Conservation (phyloP, 2,888 invertebrate genomes). For the Deilephila elpenor region DNA sequence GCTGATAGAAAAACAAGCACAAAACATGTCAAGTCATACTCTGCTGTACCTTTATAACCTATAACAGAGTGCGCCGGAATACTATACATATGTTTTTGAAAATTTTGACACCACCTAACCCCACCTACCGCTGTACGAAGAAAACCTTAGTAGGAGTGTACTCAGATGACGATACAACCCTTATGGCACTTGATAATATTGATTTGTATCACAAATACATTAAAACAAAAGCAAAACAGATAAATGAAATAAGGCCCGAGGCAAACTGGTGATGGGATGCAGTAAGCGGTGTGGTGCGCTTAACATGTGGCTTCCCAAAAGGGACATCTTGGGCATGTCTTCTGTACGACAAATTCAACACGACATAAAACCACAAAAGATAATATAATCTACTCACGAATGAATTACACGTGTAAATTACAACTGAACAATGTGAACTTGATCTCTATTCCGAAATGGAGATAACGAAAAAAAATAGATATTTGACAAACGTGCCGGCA, state of each 20-base stretch:
- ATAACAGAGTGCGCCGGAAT: constrained; percentile 30
- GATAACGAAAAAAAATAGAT: constrained; percentile 69
- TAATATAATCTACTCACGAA: constrained; percentile 53
- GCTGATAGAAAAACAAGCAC: constrained; percentile 37
- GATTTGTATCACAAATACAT: constrained; percentile 33
- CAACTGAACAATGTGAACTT: constrained; percentile 54
- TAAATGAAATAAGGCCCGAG: constrained; percentile 55
- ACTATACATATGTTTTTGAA: constrained; percentile 43
- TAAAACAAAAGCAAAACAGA: constrained; percentile 41
- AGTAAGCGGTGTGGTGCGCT: constrained; percentile 60
- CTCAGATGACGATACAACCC: constrained; percentile 1
- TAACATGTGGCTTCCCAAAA: constrained; percentile 77
- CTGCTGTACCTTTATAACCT: constrained; percentile 35
- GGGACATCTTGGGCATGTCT: constrained; percentile 76
- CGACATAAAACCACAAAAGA: constrained; percentile 59
- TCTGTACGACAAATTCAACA: constrained; percentile 56
- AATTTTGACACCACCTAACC: constrained; percentile 65
- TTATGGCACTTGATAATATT: constrained; percentile 27
- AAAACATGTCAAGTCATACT: constrained; percentile 48
- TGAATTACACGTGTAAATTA: constrained; percentile 48
- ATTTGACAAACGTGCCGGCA: constrained; percentile 82
- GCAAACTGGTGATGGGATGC: constrained; percentile 52
- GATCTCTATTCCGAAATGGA: constrained; percentile 59
- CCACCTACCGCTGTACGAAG: constrained; percentile 65
- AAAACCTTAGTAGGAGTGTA: constrained; percentile 39